Conservation (phyloP, 2,888 invertebrate genomes). For the Onthophagus sagittarius region DNA sequence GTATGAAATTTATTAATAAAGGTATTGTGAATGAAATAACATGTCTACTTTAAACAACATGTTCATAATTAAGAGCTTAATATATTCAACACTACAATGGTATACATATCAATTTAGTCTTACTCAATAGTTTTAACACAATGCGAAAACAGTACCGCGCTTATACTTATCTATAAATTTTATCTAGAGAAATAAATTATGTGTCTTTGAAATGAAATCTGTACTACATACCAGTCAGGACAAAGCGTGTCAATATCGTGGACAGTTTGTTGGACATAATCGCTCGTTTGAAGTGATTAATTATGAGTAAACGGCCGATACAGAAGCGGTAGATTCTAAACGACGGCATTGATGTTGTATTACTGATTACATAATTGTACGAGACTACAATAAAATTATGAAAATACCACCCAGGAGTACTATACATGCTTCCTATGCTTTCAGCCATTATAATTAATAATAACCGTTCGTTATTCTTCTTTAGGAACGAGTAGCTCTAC, state of each 20-base stretch:
- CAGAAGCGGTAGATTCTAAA: not conserved
- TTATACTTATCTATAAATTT: not conserved
- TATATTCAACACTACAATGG: no score
- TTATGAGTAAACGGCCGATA: not conserved
- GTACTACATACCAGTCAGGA: not conserved
- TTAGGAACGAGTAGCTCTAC: not conserved
- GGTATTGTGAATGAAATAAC: no score
- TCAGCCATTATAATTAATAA: not conserved
- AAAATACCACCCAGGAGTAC: not conserved
- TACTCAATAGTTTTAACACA: not conserved
- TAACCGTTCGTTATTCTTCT: not conserved
- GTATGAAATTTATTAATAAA: no score
- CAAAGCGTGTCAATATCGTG: not conserved
- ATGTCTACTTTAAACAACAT: no score
- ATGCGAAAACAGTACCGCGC: not conserved
- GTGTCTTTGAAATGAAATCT: not conserved
- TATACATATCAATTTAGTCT: no score
- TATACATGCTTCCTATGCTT: not conserved
- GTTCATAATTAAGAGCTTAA: no score
- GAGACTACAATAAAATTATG: not conserved
- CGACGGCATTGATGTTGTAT: not conserved
- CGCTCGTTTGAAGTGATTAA: not conserved
- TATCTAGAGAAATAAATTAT: not conserved
- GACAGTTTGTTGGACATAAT: not conserved
- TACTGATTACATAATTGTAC: not conserved